Conservation (phyloP, 2,888 invertebrate genomes). For the Harpalus rubripes region DNA sequence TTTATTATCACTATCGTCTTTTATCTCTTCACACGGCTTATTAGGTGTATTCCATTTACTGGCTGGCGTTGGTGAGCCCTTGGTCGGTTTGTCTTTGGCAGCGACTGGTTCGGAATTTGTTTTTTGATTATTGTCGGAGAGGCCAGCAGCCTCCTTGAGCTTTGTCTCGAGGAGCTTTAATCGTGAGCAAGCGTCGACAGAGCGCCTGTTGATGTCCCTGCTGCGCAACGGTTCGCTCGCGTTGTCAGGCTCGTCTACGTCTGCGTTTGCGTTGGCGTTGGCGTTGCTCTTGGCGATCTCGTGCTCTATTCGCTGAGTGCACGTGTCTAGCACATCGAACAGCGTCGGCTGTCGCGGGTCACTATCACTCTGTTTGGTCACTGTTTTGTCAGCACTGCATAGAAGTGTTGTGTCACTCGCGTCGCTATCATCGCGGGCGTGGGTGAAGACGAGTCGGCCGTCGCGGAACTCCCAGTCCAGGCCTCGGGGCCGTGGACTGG, state of each 20-base stretch:
- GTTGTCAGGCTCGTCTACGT: conserved; percentile 73
- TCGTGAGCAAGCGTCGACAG: conserved; percentile 77
- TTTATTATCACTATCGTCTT: conserved; percentile 2
- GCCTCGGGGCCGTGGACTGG: conserved; percentile 13
- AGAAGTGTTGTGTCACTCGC: conserved; percentile 67
- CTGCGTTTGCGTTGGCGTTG: conserved; percentile 72
- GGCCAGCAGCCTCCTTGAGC: conserved; percentile 73
- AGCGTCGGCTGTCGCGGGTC: conserved; percentile 34
- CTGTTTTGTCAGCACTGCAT: conserved; percentile 25
- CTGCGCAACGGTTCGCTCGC: conserved; percentile 72
- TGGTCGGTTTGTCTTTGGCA: conserved; percentile 5
- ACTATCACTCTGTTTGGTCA: conserved; percentile 38
- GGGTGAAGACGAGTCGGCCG: conserved; percentile 73
- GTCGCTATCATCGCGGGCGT: conserved; percentile 59
- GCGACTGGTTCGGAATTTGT: too few species aligned
- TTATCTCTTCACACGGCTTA: neutral
- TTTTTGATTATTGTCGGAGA: conserved; percentile 64
- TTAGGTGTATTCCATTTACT: conserved; percentile 5
- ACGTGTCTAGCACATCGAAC: conserved; percentile 62
- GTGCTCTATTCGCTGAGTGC: conserved; percentile 65
- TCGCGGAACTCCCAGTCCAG: conserved; percentile 72
- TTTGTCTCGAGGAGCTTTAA: conserved; percentile 78
- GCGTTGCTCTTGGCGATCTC: conserved; percentile 74
- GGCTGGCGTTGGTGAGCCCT: conserved; percentile 13
- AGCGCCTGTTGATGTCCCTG: conserved; percentile 73